Evolutionary conservation across 2,888 invertebrate genomes (phyloP), one percentile per base, ranked within the genome.

Genomic region (Aphodius granarius): DNA sequence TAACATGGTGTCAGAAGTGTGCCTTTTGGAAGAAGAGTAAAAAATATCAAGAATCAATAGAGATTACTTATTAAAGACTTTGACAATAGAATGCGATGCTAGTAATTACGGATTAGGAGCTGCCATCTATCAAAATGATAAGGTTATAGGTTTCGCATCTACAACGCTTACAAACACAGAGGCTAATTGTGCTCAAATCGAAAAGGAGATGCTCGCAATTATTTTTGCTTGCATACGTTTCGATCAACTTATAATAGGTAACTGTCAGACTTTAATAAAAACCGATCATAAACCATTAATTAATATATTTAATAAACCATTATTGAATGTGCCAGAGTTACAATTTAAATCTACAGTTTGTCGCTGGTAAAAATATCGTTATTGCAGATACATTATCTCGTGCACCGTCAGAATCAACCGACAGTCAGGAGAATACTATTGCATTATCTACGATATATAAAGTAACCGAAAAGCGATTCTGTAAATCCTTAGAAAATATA

Each of bases 31-130:
- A n/a, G n/a, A n/a, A n/a, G n/a, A n/a, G n/a, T n/a, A n/a, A n/a
- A n/a, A n/a, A n/a, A n/a, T n/a, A n/a, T n/a, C n/a, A n/a, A n/a
- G n/a, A n/a, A n/a, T n/a, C n/a, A n/a, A n/a, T n/a, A n/a, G n/a
- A n/a, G n/a, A n/a, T n/a, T n/a, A n/a, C n/a, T n/a, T n/a, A n/a
- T n/a, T n/a, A n/a, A n/a, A n/a, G n/a, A n/a, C n/a, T n/a, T n/a
- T n/a, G n/a, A n/a, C n/a, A n/a, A 16, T 76, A 2, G 71, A 76
- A 63, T 68, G 68, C n/a, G 68, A 21, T 20, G 22, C 68, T 3
- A 68, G 68, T 13, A 20, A 20, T 15, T 68, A 68, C 9, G 68
- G 68, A 5, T 20, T 68, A n/a, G 68, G 68, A 68, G 68, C 68
- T 19, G 68, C 21, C 6, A 21, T 68, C 16, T 68, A 68, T 20